Evolutionary conservation across 2,888 invertebrate genomes (phyloP), one percentile per base, ranked within the genome.

Genomic region (Anticlea derivata): DNA sequence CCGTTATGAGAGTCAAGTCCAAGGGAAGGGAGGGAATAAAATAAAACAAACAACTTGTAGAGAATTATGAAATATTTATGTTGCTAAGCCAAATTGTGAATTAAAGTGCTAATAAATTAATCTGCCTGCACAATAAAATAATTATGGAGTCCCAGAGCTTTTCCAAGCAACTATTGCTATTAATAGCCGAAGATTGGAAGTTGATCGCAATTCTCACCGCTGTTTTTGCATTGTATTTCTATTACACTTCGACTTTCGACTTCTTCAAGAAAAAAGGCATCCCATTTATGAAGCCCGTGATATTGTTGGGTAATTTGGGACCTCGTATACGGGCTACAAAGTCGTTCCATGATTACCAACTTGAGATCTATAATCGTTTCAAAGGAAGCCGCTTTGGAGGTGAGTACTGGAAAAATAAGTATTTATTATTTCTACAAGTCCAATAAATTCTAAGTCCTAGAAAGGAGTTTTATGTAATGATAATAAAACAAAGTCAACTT

Each of bases 281-380:
- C 13, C 78, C 81, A 5, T 87, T 65, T 63, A 78, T 75, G 63
- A 83, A 91, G 64, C 92, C 92, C 2, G 75, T 69, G 13, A 79
- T 92, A 59, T 70, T 92, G n/a, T 69, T 91, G 34, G 92, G 92
- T 1, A 92, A 91, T 65, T 66, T 91, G 17, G 86, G 86, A 17
- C 78, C 83, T 1, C 75, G 92, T 53, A 53, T 92, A 39, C 61
- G 72, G 20, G 80, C 83, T 7, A 82, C 77, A 56, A 78, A 69
- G 64, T 91, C 92, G 7, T 89, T 89, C 57, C 89, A 89, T 63
- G 84, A 87, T 48, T 87, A 82, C 58, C 90, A 91, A 63, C 62
- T 82, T 37, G 77, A 87, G 24, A 73, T 87, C 17, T 91, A 92
- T 54, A 80, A 84, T 51, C 60, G 80, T 54, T 91, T 92, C 55